Conservation (phyloP, 2,113 vertebrate genomes). For the Cheilinus undulatus region DNA sequence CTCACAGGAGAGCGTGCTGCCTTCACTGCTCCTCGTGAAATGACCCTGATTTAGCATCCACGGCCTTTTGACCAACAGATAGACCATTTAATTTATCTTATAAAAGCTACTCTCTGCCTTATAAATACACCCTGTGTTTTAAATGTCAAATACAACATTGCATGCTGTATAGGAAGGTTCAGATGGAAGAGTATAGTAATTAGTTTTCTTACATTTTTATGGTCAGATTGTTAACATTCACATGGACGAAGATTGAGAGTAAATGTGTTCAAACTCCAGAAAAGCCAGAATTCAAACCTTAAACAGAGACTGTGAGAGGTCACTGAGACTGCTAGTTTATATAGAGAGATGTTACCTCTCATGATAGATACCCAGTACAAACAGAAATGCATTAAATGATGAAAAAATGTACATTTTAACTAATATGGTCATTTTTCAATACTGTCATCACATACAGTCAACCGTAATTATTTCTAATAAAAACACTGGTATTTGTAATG, state of each 20-base stretch:
- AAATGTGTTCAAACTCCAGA: too few species aligned
- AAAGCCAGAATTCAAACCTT: too few species aligned
- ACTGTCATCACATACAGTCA: too few species aligned
- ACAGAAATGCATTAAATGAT: too few species aligned
- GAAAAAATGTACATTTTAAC: too few species aligned
- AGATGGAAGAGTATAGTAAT: not conserved
- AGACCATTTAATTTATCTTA: constrained; percentile 30
- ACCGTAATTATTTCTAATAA: too few species aligned
- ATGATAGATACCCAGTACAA: too few species aligned
- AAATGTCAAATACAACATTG: constrained; percentile 6
- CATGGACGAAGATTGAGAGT: not conserved
- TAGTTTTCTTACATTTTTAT: not conserved
- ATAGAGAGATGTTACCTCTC: too few species aligned
- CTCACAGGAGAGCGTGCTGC: constrained; percentile 43
- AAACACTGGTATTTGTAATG: too few species aligned
- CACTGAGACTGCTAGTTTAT: too few species aligned
- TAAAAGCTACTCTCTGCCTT: constrained; percentile 40
- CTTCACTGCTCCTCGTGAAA: constrained; percentile 44
- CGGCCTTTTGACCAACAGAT: constrained; percentile 26
- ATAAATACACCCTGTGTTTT: constrained; percentile 33
- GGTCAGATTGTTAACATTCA: constrained; percentile 17
- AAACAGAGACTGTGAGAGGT: too few species aligned
- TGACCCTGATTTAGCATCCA: constrained; percentile 48
- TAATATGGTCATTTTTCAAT: too few species aligned
- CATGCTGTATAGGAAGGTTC: not conserved